Evolutionary conservation across 2,797 vertebrate genomes (phyloP), one percentile per base, ranked within the genome.

Genomic region (Adelosebastes latens): DNA sequence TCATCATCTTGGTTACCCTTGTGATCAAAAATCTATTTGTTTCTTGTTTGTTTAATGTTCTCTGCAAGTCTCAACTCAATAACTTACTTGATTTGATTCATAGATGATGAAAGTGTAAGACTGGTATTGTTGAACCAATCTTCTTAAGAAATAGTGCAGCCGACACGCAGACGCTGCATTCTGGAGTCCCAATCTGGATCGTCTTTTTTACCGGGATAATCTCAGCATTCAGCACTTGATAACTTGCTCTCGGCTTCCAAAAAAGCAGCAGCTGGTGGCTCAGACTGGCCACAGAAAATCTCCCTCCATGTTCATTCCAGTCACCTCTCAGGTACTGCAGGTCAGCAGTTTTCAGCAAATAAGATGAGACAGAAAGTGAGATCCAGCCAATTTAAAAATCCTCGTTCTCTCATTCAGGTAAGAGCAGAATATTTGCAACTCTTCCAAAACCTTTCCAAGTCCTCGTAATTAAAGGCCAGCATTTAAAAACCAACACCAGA

Each of bases 51-150:
- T 69, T 82, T 84, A 10, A 56, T 75, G 55, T 79, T 85, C 53
- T 82, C 39, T 24, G 27, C 22, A 70, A 77, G 79, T 84, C 77
- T 89, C 76, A 36, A 13, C 62, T 84, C 63, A 66, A 27, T 67
- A 74, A 86, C 84, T 79, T 86, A 80, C 86, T 84, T 85, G 84
- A 78, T 78, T 84, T 83, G 81, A 90, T 39, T 89, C 83, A 90
- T 76, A 10, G 73, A 62, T 34, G 83, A 70, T 59, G 67, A 79
- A 82, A 72, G 24, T 10, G 4, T 46, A 42, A 31, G 12, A 58
- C 53, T 9, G 62, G 60, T 69, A 29, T 76, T 81, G 80, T 14
- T 76, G 66, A 77, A 82, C 29, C 58, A 59, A 29, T 80, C 65
- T 71, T 68, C 72, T 71, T 36, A 62, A 64, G 76, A 27, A 11